These are phyloP conservation scores for Timandra comae DNA, from an alignment of 2,888 invertebrate species.

Conservation along the genomic window DNA sequence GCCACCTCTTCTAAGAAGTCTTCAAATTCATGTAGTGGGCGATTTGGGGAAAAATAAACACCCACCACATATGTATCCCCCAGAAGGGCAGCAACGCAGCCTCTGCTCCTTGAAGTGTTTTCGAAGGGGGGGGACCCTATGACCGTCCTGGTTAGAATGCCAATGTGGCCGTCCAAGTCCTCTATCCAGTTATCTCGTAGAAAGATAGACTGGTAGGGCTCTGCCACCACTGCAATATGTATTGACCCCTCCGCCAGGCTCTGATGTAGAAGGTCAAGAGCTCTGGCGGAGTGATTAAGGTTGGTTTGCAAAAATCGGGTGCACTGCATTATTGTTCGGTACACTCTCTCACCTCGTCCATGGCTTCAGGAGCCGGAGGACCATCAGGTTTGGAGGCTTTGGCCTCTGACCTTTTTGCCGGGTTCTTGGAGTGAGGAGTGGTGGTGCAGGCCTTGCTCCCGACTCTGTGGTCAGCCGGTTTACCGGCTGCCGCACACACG, in stretches of 20 bases:
- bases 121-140: slow-evolving; percentile 5
- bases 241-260: slow-evolving; percentile 8
- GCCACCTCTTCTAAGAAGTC: slow-evolving; percentile 1
- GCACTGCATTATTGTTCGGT: background rate
- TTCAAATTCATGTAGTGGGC: slow-evolving; percentile 17
- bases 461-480: slow-evolving; percentile 1
- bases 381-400: no score
- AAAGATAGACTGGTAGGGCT: background rate
- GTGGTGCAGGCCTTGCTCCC: slow-evolving; percentile 2
- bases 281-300: slow-evolving; percentile 3
- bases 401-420: no score
- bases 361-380: no score
- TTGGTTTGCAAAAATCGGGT: background rate
- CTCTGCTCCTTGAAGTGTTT: slow-evolving; percentile 3
- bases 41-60: slow-evolving; percentile 20
- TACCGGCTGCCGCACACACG: background rate
- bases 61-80: slow-evolving; percentile 8
- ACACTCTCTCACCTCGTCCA: background rate
- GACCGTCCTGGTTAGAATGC: background rate
- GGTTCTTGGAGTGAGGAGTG: no score
- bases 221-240: slow-evolving; percentile 4
- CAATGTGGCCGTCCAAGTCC: background rate
- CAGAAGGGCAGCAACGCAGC: slow-evolving; percentile 8
- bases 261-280: slow-evolving; percentile 9
- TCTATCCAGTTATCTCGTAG: background rate